Percentiles rank a stretch among this genome's conserved stretches.
Evolutionary conservation across 92 coral and sea anemone genomes (phyloP).

Genomic region (Montipora capitata): DNA sequence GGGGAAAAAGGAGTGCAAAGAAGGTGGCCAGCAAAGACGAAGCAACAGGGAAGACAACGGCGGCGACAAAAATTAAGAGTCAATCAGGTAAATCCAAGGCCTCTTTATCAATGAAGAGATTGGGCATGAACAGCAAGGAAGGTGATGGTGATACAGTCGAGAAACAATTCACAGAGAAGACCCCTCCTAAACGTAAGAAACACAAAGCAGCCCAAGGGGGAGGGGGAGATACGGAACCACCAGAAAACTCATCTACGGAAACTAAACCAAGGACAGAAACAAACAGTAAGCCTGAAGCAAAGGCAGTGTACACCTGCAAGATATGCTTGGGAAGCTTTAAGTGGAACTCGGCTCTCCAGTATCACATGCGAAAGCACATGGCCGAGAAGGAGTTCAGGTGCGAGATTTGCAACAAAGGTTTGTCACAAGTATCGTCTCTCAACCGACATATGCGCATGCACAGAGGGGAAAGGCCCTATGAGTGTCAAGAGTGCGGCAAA

Average conservation of each 20-base stretch:
- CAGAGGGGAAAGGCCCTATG: conserved; percentile 44
- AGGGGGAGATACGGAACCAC: not conserved
- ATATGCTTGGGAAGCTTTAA: conserved; percentile 25
- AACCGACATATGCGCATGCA: conserved; percentile 41
- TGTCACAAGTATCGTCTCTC: conserved; percentile 45
- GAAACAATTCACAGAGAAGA: not conserved
- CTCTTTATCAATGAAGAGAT: not conserved
- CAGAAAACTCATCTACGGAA: not conserved
- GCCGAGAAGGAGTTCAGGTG: conserved; percentile 40
- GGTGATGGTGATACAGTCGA: not conserved
- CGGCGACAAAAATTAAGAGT: not conserved
- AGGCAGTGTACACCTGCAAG: conserved; percentile 35
- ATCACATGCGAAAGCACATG: conserved; percentile 46
- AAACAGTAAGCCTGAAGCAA: not conserved
- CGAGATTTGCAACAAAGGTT: conserved; percentile 40
- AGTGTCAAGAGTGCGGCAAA: conserved; percentile 58
- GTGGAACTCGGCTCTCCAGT: conserved; percentile 43
- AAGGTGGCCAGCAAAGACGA: not conserved
- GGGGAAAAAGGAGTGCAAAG: not conserved
- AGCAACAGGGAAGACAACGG: not conserved
- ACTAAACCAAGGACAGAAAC: not conserved
- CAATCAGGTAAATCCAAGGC: not conserved
- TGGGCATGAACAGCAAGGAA: not conserved
- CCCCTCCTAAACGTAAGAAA: conserved; percentile 1
- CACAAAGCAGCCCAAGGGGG: not conserved